Evolutionary conservation across 2,113 vertebrate species (phyloP).

Genomic region (Nasalis larvatus): DNA sequence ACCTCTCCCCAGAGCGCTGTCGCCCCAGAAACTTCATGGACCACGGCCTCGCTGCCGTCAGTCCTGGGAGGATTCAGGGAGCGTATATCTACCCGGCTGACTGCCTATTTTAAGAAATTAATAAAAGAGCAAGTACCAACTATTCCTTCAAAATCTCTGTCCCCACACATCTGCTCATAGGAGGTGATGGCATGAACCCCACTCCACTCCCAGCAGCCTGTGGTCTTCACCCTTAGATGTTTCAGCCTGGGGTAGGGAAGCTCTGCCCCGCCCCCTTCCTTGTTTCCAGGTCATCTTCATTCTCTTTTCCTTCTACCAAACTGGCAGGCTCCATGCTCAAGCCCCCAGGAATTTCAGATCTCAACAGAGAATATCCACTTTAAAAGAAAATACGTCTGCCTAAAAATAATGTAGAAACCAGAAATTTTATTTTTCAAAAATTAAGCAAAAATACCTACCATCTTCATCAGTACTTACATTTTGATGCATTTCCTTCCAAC

Average conservation of each 20-base stretch:
- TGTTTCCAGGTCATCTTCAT: neutral
- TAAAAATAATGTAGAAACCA: neutral
- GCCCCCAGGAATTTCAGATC: neutral
- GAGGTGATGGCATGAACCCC: too few relatives aligned
- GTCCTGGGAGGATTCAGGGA: neutral
- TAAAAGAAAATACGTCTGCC: neutral
- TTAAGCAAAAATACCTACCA: neutral
- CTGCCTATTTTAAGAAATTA: neutral
- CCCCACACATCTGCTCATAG: neutral
- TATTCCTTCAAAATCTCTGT: neutral
- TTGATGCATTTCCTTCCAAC: neutral
- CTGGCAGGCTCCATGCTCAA: neutral
- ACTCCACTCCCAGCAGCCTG: rapidly evolving
- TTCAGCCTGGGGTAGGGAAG: rapidly evolving
- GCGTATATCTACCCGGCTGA: neutral
- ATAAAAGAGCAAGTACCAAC: neutral
- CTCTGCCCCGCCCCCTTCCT: too few relatives aligned
- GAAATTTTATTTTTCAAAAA: neutral
- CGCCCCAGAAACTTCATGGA: neutral
- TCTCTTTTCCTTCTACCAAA: rapidly evolving
- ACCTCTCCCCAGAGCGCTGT: neutral
- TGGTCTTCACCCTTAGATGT: neutral
- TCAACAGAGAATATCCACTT: neutral
- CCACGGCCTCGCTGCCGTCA: neutral
- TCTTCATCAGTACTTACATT: neutral